Evolutionary conservation across 1,140 invertebrate species (phyloP).

Genomic region (Brachystomella parvula): DNA sequence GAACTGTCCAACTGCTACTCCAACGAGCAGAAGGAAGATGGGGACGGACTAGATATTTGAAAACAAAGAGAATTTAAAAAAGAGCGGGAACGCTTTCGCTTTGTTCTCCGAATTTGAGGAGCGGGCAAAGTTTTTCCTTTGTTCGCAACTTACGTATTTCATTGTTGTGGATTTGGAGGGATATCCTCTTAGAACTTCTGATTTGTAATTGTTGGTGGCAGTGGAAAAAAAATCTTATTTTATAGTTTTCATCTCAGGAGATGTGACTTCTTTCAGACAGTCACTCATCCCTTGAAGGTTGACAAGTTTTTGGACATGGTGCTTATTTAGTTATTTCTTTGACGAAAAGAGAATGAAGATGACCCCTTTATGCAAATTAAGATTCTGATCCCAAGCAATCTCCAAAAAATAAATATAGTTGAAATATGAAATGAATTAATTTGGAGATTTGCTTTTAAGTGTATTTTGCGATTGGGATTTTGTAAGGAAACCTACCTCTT

Average conservation of each 20-base stretch:
- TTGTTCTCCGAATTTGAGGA: neutral
- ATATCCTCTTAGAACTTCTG: neutral
- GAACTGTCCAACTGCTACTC: neutral
- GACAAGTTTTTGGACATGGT: conserved; percentile 5
- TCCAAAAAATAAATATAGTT: too few relatives aligned
- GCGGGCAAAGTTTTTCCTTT: neutral
- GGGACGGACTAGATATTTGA: neutral
- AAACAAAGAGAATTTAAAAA: neutral
- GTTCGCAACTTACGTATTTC: conserved; percentile 12
- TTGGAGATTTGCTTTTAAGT: too few relatives aligned
- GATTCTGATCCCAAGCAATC: too few relatives aligned
- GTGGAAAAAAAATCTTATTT: neutral
- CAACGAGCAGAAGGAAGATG: neutral
- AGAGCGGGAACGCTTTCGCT: neutral
- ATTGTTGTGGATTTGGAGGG: neutral
- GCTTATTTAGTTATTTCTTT: neutral
- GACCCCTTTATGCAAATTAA: too few relatives aligned
- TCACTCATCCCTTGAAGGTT: too few relatives aligned
- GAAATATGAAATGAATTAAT: too few relatives aligned
- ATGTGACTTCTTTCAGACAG: neutral
- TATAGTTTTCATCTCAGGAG: neutral
- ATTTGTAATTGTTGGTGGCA: neutral
- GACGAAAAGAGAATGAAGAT: neutral
- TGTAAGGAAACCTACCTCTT: too few relatives aligned
- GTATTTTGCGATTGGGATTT: too few relatives aligned